phyloP scores from a whole-genome alignment of 2,888 invertebrate species.

The Nephrotoma guestfalica region DNA sequence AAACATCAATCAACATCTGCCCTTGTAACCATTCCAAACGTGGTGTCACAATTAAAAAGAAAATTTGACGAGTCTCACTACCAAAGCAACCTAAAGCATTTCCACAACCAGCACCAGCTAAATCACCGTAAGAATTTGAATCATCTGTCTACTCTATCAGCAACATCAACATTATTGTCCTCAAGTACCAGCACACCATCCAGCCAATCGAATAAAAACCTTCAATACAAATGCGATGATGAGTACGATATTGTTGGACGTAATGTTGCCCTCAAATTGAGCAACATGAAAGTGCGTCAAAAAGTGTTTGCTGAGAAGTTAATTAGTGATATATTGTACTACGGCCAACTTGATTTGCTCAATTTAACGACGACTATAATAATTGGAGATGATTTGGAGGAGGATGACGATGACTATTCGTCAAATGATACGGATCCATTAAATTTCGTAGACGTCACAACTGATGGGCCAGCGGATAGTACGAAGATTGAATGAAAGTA shows the following conservation, averaged over 20 bases:
- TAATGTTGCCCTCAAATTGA: conserved; percentile 26
- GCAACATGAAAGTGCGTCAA: conserved; percentile 29
- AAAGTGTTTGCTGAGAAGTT: conserved; percentile 30
- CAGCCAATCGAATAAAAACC: neutral
- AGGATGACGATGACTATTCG: neutral
- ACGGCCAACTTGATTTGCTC: conserved; percentile 28
- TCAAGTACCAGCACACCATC: neutral
- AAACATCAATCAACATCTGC: neutral
- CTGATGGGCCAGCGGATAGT: neutral
- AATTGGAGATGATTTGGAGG: neutral
- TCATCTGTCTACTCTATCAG: neutral
- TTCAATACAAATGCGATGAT: conserved; percentile 14
- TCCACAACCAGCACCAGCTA: neutral
- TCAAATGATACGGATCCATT: neutral
- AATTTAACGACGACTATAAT: conserved; percentile 25
- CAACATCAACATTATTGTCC: neutral
- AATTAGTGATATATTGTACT: conserved; percentile 28
- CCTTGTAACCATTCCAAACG: neutral
- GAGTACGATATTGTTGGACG: conserved; percentile 29
- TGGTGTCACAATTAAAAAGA: neutral
- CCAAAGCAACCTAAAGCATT: neutral
- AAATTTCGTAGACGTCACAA: neutral
- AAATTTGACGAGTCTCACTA: neutral
- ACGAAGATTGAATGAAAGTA: neutral
- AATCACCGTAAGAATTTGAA: neutral